phyloP scores from a whole-genome alignment of 2,888 invertebrate species.

The Masnerella sp. region DNA sequence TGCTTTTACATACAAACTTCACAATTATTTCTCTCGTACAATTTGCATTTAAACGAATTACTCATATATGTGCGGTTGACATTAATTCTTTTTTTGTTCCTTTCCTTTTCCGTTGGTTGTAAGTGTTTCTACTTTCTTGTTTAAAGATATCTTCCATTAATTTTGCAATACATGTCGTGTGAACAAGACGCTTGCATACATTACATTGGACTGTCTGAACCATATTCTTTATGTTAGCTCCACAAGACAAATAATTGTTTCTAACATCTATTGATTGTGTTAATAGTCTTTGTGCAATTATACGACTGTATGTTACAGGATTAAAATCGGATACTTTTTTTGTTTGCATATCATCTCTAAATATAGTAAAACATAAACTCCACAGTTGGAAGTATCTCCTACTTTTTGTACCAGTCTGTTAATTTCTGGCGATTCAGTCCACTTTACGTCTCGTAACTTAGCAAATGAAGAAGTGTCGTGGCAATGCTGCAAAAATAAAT shows the following conservation, averaged over 20 bases:
- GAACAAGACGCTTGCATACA: too few species aligned
- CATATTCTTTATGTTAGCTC: too few species aligned
- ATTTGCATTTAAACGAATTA: too few species aligned
- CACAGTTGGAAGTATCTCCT: background rate
- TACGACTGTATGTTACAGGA: background rate
- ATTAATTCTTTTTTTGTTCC: too few species aligned
- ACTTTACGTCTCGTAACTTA: background rate
- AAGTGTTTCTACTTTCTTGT: too few species aligned
- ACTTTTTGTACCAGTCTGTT: background rate
- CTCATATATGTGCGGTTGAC: too few species aligned
- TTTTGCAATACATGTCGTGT: too few species aligned
- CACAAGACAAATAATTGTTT: background rate
- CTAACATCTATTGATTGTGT: background rate
- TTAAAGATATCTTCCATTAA: too few species aligned
- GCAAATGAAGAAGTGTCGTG: slow-evolving; percentile 14
- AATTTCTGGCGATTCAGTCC: slow-evolving; percentile 2
- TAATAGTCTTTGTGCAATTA: background rate
- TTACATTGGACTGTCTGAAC: too few species aligned
- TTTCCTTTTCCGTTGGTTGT: too few species aligned
- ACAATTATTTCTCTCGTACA: too few species aligned
- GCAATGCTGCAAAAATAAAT: background rate
- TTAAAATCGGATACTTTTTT: background rate
- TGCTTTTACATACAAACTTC: too few species aligned
- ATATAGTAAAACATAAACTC: slow-evolving; percentile 2
- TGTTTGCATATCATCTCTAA: slow-evolving; percentile 5